Conservation (phyloP, 2,888 invertebrate genomes). For the Polydrusus cervinus region DNA sequence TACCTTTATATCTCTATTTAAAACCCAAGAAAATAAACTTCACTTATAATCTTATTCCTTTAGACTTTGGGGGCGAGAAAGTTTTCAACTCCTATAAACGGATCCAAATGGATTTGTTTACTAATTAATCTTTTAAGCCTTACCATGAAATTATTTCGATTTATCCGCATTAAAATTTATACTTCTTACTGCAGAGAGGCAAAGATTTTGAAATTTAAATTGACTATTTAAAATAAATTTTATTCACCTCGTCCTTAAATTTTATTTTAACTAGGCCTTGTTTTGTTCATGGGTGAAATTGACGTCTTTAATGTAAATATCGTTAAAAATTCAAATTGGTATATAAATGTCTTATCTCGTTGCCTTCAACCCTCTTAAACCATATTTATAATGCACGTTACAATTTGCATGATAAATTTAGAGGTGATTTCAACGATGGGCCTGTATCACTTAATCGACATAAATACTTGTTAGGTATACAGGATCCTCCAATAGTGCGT, state of each 20-base stretch:
- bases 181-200: constrained; percentile 45
- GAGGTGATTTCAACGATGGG: not conserved
- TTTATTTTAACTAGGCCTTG: constrained; percentile 39
- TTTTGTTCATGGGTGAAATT: constrained; percentile 30
- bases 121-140: constrained; percentile 49
- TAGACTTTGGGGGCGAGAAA: constrained; percentile 32
- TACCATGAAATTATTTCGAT: constrained; percentile 51
- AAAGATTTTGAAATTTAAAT: constrained; percentile 47
- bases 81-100: constrained; percentile 43
- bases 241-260: constrained; percentile 40
- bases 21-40: constrained; percentile 40
- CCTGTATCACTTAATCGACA: no score
- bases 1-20: constrained; percentile 38
- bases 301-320: constrained; percentile 26
- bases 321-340: constrained; percentile 20
- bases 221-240: constrained; percentile 50
- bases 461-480: no score
- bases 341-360: constrained; percentile 6
- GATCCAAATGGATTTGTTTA: constrained; percentile 51
- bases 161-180: constrained; percentile 51
- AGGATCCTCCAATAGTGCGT: no score
- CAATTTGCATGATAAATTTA: not conserved
- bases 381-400: constrained; percentile 14
- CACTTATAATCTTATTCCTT: constrained; percentile 35
- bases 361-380: not conserved